Evolutionary conservation across 2,113 vertebrate genomes (phyloP), one percentile per base, ranked within the genome.

Genomic region (Charadrius vociferus): DNA sequence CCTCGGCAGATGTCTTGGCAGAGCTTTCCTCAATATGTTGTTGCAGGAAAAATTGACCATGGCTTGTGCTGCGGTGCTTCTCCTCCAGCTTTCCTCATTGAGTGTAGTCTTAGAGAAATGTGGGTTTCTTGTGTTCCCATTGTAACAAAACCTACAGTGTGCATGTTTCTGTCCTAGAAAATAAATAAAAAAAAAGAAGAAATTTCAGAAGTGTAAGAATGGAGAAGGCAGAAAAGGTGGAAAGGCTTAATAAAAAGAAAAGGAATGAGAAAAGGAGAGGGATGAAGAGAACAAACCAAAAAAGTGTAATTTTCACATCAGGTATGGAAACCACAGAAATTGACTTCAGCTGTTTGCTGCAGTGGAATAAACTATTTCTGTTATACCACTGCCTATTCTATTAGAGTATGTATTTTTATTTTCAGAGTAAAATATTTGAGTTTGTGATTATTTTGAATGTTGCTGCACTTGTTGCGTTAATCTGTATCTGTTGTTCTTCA

Each of bases 1-100:
- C 29, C 23, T 71, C 81, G 90, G 86, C 72, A 96, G 91, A 88
- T 74, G 47, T 93, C 77, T 95, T 91, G 72, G 91, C 93, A 89
- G 45, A 29, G 29, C 59, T 96, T 85, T 73, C 32, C 56, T 81
- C 37, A 62, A 18, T 80, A 30, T 26, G 30, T 45, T 1, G 3
- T 45, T 59, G 50, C 56, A 86, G 75, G 81, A 93, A 93, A 93
- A 94, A 84, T 12, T 83, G 68, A 61, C 68, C 30, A 26, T 23
- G 39, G n/a, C 18, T 88, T 90, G 47, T 81, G 50, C 21, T 74
- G 18, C 14, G 1, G 39, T 68, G 14, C 21, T 92, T 74, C 84
- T 84, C 37, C 26, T 71, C 32, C 74, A 90, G 81, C 71, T 95
- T 93, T 81, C 63, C 56, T 88, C 63, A 39, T 55, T 59, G 73